phyloP scores from a whole-genome alignment of 2,797 vertebrate genomes.

The Sciurus carolinensis region DNA sequence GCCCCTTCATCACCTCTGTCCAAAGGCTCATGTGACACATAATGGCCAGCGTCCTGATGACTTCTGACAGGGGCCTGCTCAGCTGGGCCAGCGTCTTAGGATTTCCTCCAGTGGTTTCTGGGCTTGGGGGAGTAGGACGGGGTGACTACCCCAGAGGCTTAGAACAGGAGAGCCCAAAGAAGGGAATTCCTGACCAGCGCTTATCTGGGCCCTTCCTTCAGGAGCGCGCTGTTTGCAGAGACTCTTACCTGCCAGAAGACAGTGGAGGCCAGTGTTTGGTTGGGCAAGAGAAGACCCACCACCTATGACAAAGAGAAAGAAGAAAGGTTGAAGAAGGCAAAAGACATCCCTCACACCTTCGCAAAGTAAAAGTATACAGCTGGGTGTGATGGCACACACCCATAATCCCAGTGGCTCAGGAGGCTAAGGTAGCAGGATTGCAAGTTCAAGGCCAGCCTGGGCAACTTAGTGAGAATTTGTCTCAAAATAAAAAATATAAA shows the following conservation, averaged over 20 bases:
- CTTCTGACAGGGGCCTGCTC: background rate
- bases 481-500: too few species aligned
- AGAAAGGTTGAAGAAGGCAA: slow-evolving; percentile 39
- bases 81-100: background rate
- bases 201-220: background rate
- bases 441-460: too few species aligned
- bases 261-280: slow-evolving; percentile 95
- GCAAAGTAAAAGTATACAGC: background rate
- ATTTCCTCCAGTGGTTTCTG: background rate
- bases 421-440: too few species aligned
- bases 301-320: slow-evolving; percentile 91
- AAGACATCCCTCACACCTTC: background rate
- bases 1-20: background rate
- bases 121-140: background rate
- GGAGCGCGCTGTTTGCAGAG: background rate
- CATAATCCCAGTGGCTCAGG: too few species aligned
- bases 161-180: background rate
- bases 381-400: too few species aligned
- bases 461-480: too few species aligned
- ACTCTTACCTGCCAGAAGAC: slow-evolving; percentile 96
- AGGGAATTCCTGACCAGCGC: background rate
- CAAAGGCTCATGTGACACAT: background rate
- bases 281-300: slow-evolving; percentile 96
- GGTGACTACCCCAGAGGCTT: background rate
- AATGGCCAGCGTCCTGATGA: background rate